These are phyloP conservation scores for Belgica antarctica DNA, from an alignment of 2,888 invertebrate species.

Conservation along the genomic window DNA sequence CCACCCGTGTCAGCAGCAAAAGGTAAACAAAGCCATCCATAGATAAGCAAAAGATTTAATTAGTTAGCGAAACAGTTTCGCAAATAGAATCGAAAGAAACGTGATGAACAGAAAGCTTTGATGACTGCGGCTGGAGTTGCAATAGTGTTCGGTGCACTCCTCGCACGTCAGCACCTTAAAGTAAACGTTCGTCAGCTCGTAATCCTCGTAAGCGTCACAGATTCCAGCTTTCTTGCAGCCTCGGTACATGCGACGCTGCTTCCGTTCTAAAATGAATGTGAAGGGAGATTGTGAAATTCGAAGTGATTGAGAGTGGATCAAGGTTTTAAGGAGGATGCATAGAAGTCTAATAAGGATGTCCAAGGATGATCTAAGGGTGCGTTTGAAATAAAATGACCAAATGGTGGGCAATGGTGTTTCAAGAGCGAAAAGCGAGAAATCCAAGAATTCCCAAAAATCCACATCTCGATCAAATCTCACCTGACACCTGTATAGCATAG, in stretches of 20 bases:
- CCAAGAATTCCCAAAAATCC: too few relatives aligned
- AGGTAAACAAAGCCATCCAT: slow-evolving; percentile 29
- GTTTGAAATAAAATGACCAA: too few relatives aligned
- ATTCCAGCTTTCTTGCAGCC: slow-evolving; percentile 26
- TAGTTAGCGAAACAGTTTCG: neutral
- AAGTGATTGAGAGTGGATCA: too few relatives aligned
- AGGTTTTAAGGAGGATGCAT: too few relatives aligned
- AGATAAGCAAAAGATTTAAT: neutral
- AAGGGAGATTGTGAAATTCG: too few relatives aligned
- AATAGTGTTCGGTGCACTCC: neutral
- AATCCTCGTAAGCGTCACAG: slow-evolving; percentile 6
- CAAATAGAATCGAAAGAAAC: neutral
- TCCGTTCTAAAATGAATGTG: slow-evolving; percentile 1
- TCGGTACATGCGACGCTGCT: slow-evolving; percentile 27
- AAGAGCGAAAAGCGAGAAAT: too few relatives aligned
- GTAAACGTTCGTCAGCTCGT: slow-evolving; percentile 9
- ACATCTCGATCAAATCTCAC: slow-evolving; percentile 7
- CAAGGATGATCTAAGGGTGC: too few relatives aligned
- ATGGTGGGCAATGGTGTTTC: too few relatives aligned
- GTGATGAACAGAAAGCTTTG: neutral
- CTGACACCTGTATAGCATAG: slow-evolving; percentile 19
- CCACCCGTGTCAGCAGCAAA: slow-evolving; percentile 24
- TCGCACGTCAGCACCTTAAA: slow-evolving; percentile 5
- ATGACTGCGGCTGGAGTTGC: slow-evolving; percentile 21
- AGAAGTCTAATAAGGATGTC: too few relatives aligned